phyloP scores from a whole-genome alignment of 2,888 invertebrate species.

The Tenodera sinensis region DNA sequence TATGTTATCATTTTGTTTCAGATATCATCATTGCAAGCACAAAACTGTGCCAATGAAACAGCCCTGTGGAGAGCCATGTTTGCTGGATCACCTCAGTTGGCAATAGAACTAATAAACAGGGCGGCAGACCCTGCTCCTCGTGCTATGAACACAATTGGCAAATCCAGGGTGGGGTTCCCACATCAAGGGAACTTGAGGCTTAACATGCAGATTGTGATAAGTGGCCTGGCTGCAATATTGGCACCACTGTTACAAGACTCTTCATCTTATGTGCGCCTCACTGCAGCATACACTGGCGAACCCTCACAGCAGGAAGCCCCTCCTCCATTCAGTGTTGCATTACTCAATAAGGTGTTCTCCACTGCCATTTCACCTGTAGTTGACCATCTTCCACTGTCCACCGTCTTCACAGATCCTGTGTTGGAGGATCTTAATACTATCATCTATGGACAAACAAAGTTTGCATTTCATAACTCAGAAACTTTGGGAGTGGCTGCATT shows the following conservation, averaged over 20 bases:
- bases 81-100: conserved; percentile 28
- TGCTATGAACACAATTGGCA: neutral
- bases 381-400: conserved; percentile 11
- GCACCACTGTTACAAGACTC: conserved; percentile 31
- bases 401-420: neutral
- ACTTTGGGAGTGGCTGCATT: conserved; percentile 22
- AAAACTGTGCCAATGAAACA: conserved; percentile 30
- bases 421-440: neutral
- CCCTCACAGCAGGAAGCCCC: neutral
- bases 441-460: neutral
- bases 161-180: neutral
- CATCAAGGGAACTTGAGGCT: too few relatives aligned
- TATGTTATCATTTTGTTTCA: conserved; percentile 15
- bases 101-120: conserved; percentile 21
- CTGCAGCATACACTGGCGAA: neutral
- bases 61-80: conserved; percentile 31
- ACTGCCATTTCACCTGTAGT: conserved; percentile 29
- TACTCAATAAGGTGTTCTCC: conserved; percentile 29
- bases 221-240: conserved; percentile 24
- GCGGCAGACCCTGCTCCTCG: conserved; percentile 23
- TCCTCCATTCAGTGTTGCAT: conserved; percentile 18
- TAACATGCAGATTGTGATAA: neutral
- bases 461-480: neutral
- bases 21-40: conserved; percentile 24
- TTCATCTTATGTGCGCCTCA: conserved; percentile 24